A percentile compares a stretch with the other conserved stretches of the same genome.
Conservation (phyloP, 2,797 vertebrate genomes). For the Enteromius unitaeniatus region DNA sequence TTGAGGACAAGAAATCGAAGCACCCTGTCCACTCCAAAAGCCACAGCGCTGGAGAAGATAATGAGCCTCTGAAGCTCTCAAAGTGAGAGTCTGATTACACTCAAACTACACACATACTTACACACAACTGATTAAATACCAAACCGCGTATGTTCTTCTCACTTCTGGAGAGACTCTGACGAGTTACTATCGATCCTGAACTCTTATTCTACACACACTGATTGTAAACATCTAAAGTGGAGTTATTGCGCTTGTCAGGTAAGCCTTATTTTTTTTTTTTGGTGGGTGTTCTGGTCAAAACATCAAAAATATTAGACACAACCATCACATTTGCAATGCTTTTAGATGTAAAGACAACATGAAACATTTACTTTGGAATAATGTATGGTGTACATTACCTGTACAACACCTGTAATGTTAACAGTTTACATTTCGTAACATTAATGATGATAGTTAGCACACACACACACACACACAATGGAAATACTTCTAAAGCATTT, state of each 20-base stretch:
- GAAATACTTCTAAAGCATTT: background rate
- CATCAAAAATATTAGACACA: background rate
- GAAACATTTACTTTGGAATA: background rate
- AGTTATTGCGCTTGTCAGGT: conserved; percentile 8
- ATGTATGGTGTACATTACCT: background rate
- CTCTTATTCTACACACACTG: background rate
- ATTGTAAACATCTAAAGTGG: conserved; percentile 24
- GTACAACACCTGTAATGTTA: no score
- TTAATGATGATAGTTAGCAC: background rate
- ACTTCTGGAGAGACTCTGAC: conserved; percentile 12
- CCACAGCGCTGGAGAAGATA: conserved; percentile 13
- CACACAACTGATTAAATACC: conserved; percentile 28
- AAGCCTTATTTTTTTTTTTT: background rate
- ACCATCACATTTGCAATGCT: background rate
- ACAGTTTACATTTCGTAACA: background rate
- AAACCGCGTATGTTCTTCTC: background rate
- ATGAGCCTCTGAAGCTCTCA: conserved; percentile 33
- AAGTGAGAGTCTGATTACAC: conserved; percentile 27
- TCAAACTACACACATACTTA: background rate
- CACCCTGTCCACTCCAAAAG: conserved; percentile 5
- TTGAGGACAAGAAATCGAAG: conserved; percentile 37
- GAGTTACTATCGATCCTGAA: conserved; percentile 20
- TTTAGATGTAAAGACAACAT: background rate
- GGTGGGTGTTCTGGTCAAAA: background rate
- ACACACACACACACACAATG: background rate